phyloP scores from a whole-genome alignment of 2,888 invertebrate species.

The Lumbricus terrestris region DNA sequence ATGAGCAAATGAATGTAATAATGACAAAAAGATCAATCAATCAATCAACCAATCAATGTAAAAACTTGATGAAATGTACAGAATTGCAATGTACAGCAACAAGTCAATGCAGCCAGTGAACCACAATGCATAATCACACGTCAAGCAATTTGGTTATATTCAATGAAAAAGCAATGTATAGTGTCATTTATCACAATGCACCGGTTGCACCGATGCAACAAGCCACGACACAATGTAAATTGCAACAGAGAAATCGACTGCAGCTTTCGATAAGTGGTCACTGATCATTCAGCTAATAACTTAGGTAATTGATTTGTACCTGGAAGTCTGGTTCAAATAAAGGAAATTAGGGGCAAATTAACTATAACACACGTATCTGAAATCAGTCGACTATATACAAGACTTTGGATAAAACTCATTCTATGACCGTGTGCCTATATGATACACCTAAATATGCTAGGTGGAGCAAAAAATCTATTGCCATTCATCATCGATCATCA shows the following conservation, averaged over 20 bases:
- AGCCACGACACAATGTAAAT: not conserved
- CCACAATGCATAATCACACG: not conserved
- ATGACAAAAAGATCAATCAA: not conserved
- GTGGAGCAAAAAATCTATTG: not conserved
- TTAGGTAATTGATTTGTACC: not conserved
- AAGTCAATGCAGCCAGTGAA: not conserved
- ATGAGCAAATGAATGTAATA: not conserved
- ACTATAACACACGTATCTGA: not conserved
- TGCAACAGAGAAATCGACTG: not conserved
- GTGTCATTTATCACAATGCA: not conserved
- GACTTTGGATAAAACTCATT: not conserved
- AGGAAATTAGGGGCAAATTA: not conserved
- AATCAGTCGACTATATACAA: not conserved
- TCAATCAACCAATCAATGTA: not conserved
- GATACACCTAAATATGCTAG: not conserved
- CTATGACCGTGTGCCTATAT: not conserved
- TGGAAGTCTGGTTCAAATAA: not conserved
- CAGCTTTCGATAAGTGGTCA: not conserved
- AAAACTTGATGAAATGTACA: too few species aligned
- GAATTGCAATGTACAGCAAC: not conserved
- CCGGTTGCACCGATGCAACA: not conserved
- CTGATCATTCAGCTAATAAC: not conserved
- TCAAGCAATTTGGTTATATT: not conserved
- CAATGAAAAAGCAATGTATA: not conserved
- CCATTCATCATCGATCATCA: not conserved